phyloP scores from a whole-genome alignment of 2,797 vertebrate species.

The Xyrichtys novacula region DNA sequence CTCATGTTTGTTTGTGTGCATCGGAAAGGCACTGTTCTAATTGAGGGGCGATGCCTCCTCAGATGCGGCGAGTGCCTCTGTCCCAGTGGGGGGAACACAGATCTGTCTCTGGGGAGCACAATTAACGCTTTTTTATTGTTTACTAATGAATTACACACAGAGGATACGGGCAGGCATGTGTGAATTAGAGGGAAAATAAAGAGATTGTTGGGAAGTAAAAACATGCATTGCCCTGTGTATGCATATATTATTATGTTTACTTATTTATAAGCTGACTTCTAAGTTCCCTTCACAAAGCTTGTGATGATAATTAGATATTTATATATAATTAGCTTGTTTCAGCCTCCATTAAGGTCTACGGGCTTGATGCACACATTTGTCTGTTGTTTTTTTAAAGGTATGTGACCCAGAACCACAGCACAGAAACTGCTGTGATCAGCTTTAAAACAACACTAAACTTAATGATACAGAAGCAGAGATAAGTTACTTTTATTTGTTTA shows the following conservation, averaged over 20 bases:
- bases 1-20: slow-evolving; percentile 68
- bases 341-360: slow-evolving; percentile 23
- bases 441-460: background rate
- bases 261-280: slow-evolving; percentile 31
- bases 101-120: slow-evolving; percentile 76
- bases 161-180: slow-evolving; percentile 34
- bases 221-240: slow-evolving; percentile 29
- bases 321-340: slow-evolving; percentile 43
- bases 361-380: background rate
- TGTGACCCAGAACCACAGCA: background rate
- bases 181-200: slow-evolving; percentile 55
- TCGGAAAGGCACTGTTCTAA: slow-evolving; percentile 59
- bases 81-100: slow-evolving; percentile 64
- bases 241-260: background rate
- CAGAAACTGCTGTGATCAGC: slow-evolving; percentile 1
- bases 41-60: slow-evolving; percentile 68
- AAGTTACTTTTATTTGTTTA: background rate
- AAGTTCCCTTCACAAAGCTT: slow-evolving; percentile 39
- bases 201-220: slow-evolving; percentile 40
- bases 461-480: background rate
- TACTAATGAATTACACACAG: slow-evolving; percentile 80
- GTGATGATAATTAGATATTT: slow-evolving; percentile 52
- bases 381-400: slow-evolving; percentile 12
- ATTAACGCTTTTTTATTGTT: slow-evolving; percentile 79
- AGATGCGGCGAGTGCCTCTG: slow-evolving; percentile 63